Base-by-base conservation (phyloP, 2,888 invertebrate species). In the Tenthredo mesomela region DNA sequence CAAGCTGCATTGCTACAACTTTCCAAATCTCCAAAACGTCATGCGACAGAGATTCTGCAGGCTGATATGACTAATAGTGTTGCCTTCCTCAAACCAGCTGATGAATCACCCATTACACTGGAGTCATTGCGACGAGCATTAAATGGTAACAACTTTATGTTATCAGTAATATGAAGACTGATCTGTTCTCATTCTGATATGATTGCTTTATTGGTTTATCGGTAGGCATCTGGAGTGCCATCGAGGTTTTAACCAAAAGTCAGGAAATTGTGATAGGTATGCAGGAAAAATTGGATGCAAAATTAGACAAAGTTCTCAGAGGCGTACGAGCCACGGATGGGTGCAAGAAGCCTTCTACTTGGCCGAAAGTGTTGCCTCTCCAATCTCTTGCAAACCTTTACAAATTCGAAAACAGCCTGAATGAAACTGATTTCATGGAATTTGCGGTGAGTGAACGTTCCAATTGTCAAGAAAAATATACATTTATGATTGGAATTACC, bases 171-270 rank as follows among this genome's bases (percentile, higher is more conserved):
- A n/a, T 18, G 61, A n/a, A 61, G 6, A 61, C 61, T n/a, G 21
- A 61, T 61, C 61, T 21, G 61, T 61, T 61, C 1, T 61, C 61
- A 61, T n/a, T 61, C 15, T 61, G 10, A 61, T 61, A 61, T 61
- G 15, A 61, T 61, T 15, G 61, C 61, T 61, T 15, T 15, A 21
- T 61, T 61, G n/a, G 61, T 61, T 61, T 61, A 61, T 18, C 18
- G 61, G 61, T 61, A 61, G 61, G 61, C 18, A 61, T 61, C 61
- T 61, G 61, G 61, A 61, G 61, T 61, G 61, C 61, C 61, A 61
- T 61, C 21, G 61, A 61, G 61, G 61, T 10, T n/a, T 61, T 61
- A n/a, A 61, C 61, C 61, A 61, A 61, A 61, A 18, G 0, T 21
- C 61, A 61, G 21, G 61, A 61, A 61, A 61, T 61, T 61, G n/a